These are phyloP conservation scores for Ochlodes sylvanus DNA, from an alignment of 2,888 invertebrate species.

Conservation along the genomic window DNA sequence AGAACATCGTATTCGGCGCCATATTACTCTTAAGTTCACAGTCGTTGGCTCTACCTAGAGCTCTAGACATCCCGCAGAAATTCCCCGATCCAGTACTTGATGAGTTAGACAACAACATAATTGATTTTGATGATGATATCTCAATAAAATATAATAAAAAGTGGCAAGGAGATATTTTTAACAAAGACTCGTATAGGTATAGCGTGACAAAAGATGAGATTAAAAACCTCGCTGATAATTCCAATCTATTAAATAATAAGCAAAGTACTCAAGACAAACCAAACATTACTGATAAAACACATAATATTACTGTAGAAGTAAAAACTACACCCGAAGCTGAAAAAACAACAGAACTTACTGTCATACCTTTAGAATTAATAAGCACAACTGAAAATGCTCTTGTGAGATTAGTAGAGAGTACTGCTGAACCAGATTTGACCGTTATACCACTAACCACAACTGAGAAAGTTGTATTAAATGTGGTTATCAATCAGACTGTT, in stretches of 20 bases:
- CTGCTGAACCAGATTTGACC: slow-evolving; percentile 67
- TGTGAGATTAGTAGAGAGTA: slow-evolving; percentile 65
- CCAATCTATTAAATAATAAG: slow-evolving; percentile 41
- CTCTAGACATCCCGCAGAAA: slow-evolving; percentile 54
- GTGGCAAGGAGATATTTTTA: slow-evolving; percentile 61
- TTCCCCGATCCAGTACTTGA: slow-evolving; percentile 49
- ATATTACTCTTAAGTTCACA: slow-evolving; percentile 60
- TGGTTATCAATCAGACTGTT: slow-evolving; percentile 63
- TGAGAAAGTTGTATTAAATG: slow-evolving; percentile 51
- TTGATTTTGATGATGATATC: slow-evolving; percentile 75
- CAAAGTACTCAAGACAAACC: background rate
- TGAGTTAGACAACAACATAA: slow-evolving; percentile 71
- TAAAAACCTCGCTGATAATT: slow-evolving; percentile 45
- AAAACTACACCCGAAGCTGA: slow-evolving; percentile 38
- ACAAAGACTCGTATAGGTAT: slow-evolving; percentile 71
- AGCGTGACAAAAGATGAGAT: slow-evolving; percentile 51
- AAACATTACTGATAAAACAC: background rate
- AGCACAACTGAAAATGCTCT: slow-evolving; percentile 70
- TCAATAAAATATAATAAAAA: slow-evolving; percentile 68
- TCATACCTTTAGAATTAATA: slow-evolving; percentile 74
- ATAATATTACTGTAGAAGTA: background rate
- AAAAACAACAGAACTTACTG: slow-evolving; percentile 61
- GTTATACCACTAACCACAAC: slow-evolving; percentile 73
- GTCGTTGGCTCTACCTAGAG: slow-evolving; percentile 53
- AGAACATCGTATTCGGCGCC: slow-evolving; percentile 58